These are phyloP conservation scores for Temnopleurus reevesii DNA, from an alignment of 53 echinoderm and acorn worm genomes.

Conservation along the genomic window DNA sequence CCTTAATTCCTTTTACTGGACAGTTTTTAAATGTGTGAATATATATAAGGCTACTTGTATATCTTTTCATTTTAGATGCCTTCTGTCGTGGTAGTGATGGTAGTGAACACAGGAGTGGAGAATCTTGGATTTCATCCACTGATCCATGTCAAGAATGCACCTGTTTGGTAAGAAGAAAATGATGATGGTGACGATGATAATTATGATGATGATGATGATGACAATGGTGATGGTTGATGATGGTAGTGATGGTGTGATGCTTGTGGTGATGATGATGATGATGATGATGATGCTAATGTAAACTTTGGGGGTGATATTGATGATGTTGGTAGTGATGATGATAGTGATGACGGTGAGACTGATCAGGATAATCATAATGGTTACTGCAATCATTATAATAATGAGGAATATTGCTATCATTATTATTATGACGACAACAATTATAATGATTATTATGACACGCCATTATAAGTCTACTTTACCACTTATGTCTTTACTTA, in stretches of 20 bases:
- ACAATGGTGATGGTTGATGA: neutral
- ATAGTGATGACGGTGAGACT: too few relatives aligned
- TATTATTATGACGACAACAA: too few relatives aligned
- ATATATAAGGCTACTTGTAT: too few relatives aligned
- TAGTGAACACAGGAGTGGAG: constrained; percentile 66
- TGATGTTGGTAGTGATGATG: too few relatives aligned
- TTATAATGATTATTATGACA: too few relatives aligned
- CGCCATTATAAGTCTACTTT: too few relatives aligned
- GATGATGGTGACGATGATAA: neutral
- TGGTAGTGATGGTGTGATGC: constrained; percentile 10
- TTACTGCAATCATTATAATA: neutral
- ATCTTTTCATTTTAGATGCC: constrained; percentile 80
- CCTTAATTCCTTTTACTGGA: too few relatives aligned
- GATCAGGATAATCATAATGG: neutral
- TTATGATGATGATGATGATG: too few relatives aligned
- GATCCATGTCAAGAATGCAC: constrained; percentile 89
- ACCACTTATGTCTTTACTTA: too few relatives aligned
- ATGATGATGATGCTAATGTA: neutral
- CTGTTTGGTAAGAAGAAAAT: constrained; percentile 70
- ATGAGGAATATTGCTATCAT: too few relatives aligned
- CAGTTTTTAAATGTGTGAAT: too few relatives aligned
- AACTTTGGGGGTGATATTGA: neutral
- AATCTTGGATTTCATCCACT: constrained; percentile 67
- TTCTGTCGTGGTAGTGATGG: constrained; percentile 67
- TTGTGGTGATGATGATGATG: neutral